Evolutionary conservation across 2,113 vertebrate genomes (phyloP).

Genomic region (Candoia aspera): DNA sequence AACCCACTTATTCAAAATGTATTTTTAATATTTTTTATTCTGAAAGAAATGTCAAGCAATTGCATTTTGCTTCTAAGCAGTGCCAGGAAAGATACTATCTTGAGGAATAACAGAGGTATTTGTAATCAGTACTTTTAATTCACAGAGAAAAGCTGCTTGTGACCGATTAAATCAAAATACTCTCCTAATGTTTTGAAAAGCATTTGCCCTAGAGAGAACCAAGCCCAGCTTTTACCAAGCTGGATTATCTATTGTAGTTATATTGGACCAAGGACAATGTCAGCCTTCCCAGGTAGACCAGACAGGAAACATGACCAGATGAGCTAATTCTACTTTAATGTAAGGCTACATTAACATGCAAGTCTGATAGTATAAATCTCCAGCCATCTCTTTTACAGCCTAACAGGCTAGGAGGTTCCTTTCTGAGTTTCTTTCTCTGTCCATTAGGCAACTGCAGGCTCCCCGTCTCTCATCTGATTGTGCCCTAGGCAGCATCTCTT

Average conservation of each 20-base stretch:
- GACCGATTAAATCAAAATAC: neutral
- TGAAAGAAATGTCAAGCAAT: neutral
- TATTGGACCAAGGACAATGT: neutral
- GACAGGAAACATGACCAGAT: too few relatives aligned
- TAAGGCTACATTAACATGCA: too few relatives aligned
- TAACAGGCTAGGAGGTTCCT: too few relatives aligned
- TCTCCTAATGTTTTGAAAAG: neutral
- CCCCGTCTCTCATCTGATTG: too few relatives aligned
- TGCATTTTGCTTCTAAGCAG: conserved; percentile 2
- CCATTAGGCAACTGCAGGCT: too few relatives aligned
- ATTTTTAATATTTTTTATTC: neutral
- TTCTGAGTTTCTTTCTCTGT: too few relatives aligned
- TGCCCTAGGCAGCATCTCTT: too few relatives aligned
- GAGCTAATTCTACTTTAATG: too few relatives aligned
- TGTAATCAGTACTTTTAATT: conserved; percentile 9
- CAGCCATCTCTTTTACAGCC: too few relatives aligned
- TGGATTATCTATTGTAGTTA: neutral
- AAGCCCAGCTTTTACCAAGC: neutral
- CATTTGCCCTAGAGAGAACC: neutral
- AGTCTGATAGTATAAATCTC: too few relatives aligned
- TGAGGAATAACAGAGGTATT: conserved; percentile 8
- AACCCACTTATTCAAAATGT: neutral
- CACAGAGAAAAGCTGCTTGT: conserved; percentile 1
- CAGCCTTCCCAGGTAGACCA: too few relatives aligned
- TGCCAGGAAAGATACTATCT: neutral